These are phyloP conservation scores for Myiothlypis chrysogaster DNA, from an alignment of 2,797 vertebrate species.

Conservation along the genomic window DNA sequence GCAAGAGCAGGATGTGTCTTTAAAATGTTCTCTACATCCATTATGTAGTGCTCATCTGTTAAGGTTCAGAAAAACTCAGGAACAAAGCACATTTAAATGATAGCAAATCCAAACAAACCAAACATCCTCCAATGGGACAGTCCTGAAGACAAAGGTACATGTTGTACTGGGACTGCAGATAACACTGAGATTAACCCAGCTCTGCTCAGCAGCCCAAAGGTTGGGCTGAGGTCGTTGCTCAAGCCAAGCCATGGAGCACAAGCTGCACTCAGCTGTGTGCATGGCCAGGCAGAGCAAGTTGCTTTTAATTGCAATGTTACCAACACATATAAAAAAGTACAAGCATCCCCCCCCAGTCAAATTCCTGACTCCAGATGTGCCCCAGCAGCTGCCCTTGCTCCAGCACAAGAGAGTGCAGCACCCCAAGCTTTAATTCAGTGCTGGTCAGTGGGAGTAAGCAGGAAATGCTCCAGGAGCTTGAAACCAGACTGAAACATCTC, in stretches of 20 bases:
- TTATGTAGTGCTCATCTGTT: neutral
- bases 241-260: neutral
- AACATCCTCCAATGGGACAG: neutral
- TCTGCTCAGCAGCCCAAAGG: neutral
- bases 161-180: neutral
- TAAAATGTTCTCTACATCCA: neutral
- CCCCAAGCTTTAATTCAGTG: neutral
- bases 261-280: neutral
- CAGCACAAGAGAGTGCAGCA: neutral
- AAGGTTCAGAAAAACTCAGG: neutral
- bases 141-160: neutral
- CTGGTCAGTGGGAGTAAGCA: neutral
- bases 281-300: fast-evolving
- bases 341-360: too few species aligned
- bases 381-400: neutral
- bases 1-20: neutral
- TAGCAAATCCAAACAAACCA: neutral
- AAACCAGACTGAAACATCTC: neutral
- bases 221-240: neutral
- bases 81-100: neutral
- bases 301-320: neutral
- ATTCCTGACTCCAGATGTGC: neutral
- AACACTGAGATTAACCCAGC: neutral
- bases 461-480: neutral
- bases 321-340: neutral